These are phyloP conservation scores for Rhyacichthys aspro DNA, from an alignment of 2,797 vertebrate species.

Conservation along the genomic window DNA sequence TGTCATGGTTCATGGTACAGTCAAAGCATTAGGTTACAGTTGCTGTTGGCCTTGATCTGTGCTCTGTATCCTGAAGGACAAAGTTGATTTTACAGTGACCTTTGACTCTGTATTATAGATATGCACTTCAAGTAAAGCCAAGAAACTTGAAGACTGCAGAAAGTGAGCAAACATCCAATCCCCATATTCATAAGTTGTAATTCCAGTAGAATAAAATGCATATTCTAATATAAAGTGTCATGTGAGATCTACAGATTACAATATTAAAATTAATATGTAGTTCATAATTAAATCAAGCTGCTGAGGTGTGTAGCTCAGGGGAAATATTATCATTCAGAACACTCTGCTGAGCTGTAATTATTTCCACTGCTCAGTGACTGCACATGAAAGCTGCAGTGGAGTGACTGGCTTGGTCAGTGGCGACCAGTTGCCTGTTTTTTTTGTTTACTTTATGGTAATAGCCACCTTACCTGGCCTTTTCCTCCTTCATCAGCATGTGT, in stretches of 20 bases:
- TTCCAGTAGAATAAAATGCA: not conserved
- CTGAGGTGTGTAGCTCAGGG: not conserved
- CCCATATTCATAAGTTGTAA: not conserved
- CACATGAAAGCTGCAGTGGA: conserved; percentile 29
- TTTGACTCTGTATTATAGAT: conserved; percentile 17
- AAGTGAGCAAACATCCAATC: conserved; percentile 1
- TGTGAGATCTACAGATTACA: not conserved
- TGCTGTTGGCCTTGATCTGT: conserved; percentile 37
- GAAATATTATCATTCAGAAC: not conserved
- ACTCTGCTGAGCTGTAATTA: conserved; percentile 29
- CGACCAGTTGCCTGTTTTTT: conserved; percentile 13
- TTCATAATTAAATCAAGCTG: not conserved
- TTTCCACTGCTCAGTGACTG: not conserved
- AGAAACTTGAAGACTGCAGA: not conserved
- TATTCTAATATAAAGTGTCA: not conserved
- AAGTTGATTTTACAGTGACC: conserved; percentile 30
- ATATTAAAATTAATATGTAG: not conserved
- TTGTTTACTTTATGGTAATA: conserved; percentile 24
- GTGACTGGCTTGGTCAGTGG: conserved; percentile 18
- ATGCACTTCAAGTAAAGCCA: conserved; percentile 7
- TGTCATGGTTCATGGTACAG: conserved; percentile 39
- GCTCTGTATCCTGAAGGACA: conserved; percentile 37
- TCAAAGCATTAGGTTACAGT: conserved; percentile 38
- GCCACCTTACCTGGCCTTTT: conserved; percentile 78
- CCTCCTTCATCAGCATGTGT: conserved; percentile 79